These are phyloP conservation scores for Pseudococcus longispinus DNA, from an alignment of 2,888 invertebrate genomes.

Conservation along the genomic window DNA sequence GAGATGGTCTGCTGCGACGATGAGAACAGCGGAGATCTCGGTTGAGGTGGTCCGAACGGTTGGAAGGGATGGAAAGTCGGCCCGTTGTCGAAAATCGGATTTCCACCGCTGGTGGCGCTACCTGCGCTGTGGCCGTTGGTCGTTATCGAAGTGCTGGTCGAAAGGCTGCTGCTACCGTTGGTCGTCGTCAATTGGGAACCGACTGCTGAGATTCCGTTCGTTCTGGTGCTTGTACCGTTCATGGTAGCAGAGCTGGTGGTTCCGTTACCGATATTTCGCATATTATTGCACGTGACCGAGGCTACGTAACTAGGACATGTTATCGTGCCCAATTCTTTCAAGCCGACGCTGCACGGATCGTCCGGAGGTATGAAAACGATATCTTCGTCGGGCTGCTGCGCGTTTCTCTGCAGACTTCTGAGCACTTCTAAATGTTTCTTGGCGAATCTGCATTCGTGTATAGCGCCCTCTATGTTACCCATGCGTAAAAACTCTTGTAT, in stretches of 20 bases:
- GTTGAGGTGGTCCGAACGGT: neutral
- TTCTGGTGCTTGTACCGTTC: neutral
- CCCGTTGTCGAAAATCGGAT: conserved; percentile 15
- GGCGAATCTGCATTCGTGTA: conserved; percentile 1
- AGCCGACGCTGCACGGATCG: conserved; percentile 4
- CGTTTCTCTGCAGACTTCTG: neutral
- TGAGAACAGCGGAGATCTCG: neutral
- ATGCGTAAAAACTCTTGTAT: neutral
- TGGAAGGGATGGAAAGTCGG: conserved; percentile 15
- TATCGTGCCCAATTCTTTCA: neutral
- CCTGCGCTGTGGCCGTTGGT: neutral
- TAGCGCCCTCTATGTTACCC: neutral
- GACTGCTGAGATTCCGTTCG: neutral
- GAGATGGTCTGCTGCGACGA: neutral
- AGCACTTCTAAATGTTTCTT: conserved; percentile 43
- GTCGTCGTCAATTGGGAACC: neutral
- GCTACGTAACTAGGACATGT: conserved; percentile 4
- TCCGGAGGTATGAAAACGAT: conserved; percentile 41
- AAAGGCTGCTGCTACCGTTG: neutral
- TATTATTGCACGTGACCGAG: conserved; percentile 14
- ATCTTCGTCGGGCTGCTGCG: conserved; percentile 35
- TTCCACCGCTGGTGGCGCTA: neutral
- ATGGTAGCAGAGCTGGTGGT: neutral
- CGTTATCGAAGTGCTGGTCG: neutral
- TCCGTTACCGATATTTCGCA: neutral